phyloP scores from a whole-genome alignment of 2,888 invertebrate species.

The Pyralis farinalis region DNA sequence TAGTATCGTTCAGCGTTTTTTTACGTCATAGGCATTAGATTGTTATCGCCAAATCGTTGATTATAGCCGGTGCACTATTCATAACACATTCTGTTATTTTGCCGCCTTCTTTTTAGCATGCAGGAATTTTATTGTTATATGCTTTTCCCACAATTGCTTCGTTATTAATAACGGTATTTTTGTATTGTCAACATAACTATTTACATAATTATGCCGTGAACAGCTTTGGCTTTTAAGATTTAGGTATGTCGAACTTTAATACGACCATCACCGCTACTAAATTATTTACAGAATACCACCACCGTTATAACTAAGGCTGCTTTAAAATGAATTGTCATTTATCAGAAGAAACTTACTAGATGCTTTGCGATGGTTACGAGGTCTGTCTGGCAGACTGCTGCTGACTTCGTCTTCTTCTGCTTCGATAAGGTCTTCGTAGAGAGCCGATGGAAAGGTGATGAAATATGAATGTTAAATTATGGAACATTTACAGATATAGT shows the following conservation, averaged over 20 bases:
- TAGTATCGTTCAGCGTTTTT: neutral
- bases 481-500: constrained; percentile 33
- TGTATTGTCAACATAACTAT: neutral
- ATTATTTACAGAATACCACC: constrained; percentile 7
- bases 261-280: neutral
- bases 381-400: constrained; percentile 68
- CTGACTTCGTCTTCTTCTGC: constrained; percentile 79
- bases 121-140: constrained; percentile 14
- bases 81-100: constrained; percentile 4
- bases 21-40: neutral
- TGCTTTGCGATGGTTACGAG: constrained; percentile 73
- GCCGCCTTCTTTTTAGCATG: constrained; percentile 14
- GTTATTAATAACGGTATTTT: no score
- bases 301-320: constrained; percentile 10
- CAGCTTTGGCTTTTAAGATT: constrained; percentile 5
- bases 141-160: constrained; percentile 1
- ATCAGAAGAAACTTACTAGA: constrained; percentile 75
- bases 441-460: constrained; percentile 37
- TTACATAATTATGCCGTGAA: neutral
- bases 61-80: neutral
- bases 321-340: constrained; percentile 14
- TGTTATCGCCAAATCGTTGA: constrained; percentile 4
- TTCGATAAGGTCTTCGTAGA: constrained; percentile 75
- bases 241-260: neutral
- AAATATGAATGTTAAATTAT: constrained; percentile 30